Percentiles rank a stretch among this genome's conserved stretches.
Evolutionary conservation across 2,888 invertebrate genomes (phyloP).

Genomic region (Malthinus flaveolus): DNA sequence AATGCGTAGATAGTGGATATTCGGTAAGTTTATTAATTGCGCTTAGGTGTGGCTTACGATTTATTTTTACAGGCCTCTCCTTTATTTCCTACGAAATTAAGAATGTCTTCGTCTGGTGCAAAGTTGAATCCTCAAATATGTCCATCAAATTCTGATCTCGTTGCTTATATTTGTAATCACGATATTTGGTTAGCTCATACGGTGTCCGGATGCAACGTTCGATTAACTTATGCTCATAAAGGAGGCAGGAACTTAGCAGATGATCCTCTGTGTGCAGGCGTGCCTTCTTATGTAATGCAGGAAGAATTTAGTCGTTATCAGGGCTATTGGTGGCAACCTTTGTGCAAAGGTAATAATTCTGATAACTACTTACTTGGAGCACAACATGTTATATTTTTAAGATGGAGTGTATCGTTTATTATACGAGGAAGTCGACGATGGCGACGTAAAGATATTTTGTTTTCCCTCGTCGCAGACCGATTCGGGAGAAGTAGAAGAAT

Average conservation of each 20-base stretch:
- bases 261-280: constrained; percentile 87
- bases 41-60: neutral
- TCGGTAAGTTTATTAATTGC: constrained; percentile 54
- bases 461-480: constrained; percentile 83
- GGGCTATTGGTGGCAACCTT: constrained; percentile 98
- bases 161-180: constrained; percentile 87
- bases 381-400: constrained; percentile 43
- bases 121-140: constrained; percentile 83
- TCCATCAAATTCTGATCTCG: constrained; percentile 76
- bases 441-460: constrained; percentile 88
- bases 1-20: constrained; percentile 76
- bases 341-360: constrained; percentile 12
- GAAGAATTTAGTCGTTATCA: constrained; percentile 97
- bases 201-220: constrained; percentile 67
- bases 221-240: constrained; percentile 72
- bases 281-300: constrained; percentile 98
- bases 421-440: constrained; percentile 86
- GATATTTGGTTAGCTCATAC: constrained; percentile 89
- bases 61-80: constrained; percentile 58
- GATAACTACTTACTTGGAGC: constrained; percentile 4
- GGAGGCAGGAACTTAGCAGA: constrained; percentile 71
- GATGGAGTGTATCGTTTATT: constrained; percentile 80
- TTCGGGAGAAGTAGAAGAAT: constrained; percentile 82
- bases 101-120: constrained; percentile 67
- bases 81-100: constrained; percentile 69